Evolutionary conservation across 2,888 invertebrate genomes (phyloP), one percentile per base, ranked within the genome.

Genomic region (Metopia argyrocephala): DNA sequence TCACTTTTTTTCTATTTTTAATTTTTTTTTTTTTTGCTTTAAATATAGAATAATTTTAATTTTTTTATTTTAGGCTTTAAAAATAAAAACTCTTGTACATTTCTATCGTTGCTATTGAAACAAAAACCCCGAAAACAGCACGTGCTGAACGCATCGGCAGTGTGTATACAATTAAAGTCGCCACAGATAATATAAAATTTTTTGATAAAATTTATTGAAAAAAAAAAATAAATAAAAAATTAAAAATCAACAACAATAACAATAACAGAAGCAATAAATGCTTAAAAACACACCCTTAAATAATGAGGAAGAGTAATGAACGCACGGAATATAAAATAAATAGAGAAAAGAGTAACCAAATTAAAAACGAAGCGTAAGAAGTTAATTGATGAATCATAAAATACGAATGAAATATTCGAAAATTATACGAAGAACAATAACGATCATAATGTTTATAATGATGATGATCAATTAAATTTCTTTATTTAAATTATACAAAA

Each of bases 91-190:
- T 15, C 38, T 38, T 38, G 38, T 38, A 12, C 38, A 15, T 38
- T 38, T 38, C 38, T 38, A 9, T 15, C 38, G 38, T 38, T 38
- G 9, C 38, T 15, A 38, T 38, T 38, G 38, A 38, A 15, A 12
- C 15, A 38, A 38, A 38, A 38, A 38, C 38, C n/a, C n/a, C 38
- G 38, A 59, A 69, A 73, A 64, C 64, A 78, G 78, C 81, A 81
- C 81, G 81, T 81, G 78, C 78, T 78, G 68, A 65, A 69, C 71
- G 54, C 61, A 48, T 61, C 71, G 54, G 66, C 71, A 73, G 78
- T 62, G 71, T 62, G 73, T 73, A 54, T 73, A 66, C 71, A 78
- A 73, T 78, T 78, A 66, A 78, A 73, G 38, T 38, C 2, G 52
- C 25, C 54, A 54, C 68, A 69, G 56, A 46, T 56, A 27, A 38